phyloP scores from a whole-genome alignment of 1,140 invertebrate genomes.

The Pinna nobilis region DNA sequence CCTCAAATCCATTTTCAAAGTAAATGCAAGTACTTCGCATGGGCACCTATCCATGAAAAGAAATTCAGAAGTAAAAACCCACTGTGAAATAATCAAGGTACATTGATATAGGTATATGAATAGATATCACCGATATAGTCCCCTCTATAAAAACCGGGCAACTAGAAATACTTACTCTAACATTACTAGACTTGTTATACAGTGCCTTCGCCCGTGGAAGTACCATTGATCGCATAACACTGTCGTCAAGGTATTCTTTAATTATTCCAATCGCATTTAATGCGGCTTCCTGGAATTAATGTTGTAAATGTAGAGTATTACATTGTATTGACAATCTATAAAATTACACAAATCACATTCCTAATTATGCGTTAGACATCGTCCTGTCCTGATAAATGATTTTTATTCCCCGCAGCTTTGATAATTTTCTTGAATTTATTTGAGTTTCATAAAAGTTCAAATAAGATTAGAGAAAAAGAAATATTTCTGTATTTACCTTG shows the following conservation, averaged over 20 bases:
- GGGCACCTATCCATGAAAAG: too few relatives aligned
- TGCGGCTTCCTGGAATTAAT: slow-evolving; percentile 76
- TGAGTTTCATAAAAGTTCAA: too few relatives aligned
- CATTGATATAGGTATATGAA: background rate
- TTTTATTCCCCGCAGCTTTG: too few relatives aligned
- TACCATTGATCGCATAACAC: slow-evolving; percentile 86
- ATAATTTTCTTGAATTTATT: too few relatives aligned
- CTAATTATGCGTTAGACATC: too few relatives aligned
- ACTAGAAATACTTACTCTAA: slow-evolving; percentile 75
- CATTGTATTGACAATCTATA: background rate
- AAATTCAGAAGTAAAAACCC: too few relatives aligned
- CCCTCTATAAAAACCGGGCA: background rate
- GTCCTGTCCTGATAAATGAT: too few relatives aligned
- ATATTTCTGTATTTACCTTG: too few relatives aligned
- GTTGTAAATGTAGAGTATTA: background rate
- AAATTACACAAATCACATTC: background rate
- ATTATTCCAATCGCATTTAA: slow-evolving; percentile 91
- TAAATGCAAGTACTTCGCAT: too few relatives aligned
- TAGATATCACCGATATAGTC: background rate
- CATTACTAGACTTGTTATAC: slow-evolving; percentile 87
- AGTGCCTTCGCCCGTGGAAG: slow-evolving; percentile 91
- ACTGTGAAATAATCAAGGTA: too few relatives aligned
- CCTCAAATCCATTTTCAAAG: too few relatives aligned
- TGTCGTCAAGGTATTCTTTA: slow-evolving; percentile 89
- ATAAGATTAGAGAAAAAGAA: too few relatives aligned